phyloP scores from a whole-genome alignment of 1,140 invertebrate species.

The Hylyphantes graminicola region DNA sequence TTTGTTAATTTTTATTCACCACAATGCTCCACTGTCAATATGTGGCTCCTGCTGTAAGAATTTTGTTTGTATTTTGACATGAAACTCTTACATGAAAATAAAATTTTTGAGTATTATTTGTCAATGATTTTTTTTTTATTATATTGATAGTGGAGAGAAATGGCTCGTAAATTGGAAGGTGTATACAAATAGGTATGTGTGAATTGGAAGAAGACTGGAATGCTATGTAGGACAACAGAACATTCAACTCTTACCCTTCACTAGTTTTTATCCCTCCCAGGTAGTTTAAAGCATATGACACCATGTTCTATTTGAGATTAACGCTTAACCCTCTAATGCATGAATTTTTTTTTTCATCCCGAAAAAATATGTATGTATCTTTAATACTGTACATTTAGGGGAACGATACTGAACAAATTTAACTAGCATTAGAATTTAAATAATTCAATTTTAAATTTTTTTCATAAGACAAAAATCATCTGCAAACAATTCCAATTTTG shows the following conservation, averaged over 20 bases:
- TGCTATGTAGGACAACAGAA: conserved; percentile 76
- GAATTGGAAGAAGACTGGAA: conserved; percentile 81
- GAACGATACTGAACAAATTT: too few relatives aligned
- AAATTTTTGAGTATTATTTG: background rate
- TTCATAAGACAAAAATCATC: too few relatives aligned
- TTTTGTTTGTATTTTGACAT: background rate
- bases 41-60: conserved; percentile 74
- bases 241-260: conserved; percentile 78
- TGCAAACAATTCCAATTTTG: too few relatives aligned
- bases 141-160: conserved; percentile 78
- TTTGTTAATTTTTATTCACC: conserved; percentile 89
- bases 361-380: too few relatives aligned
- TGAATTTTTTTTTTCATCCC: too few relatives aligned
- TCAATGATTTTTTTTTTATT: conserved; percentile 1
- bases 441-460: too few relatives aligned
- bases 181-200: conserved; percentile 80
- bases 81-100: background rate
- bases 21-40: conserved; percentile 86
- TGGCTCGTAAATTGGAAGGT: conserved; percentile 79
- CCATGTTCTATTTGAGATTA: too few relatives aligned
- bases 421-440: too few relatives aligned
- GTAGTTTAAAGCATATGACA: conserved; percentile 62
- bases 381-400: too few relatives aligned
- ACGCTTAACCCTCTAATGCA: too few relatives aligned
- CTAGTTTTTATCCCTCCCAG: conserved; percentile 74